These are phyloP conservation scores for Rhinoraja longicauda DNA, from an alignment of 2,797 vertebrate species.

Conservation along the genomic window DNA sequence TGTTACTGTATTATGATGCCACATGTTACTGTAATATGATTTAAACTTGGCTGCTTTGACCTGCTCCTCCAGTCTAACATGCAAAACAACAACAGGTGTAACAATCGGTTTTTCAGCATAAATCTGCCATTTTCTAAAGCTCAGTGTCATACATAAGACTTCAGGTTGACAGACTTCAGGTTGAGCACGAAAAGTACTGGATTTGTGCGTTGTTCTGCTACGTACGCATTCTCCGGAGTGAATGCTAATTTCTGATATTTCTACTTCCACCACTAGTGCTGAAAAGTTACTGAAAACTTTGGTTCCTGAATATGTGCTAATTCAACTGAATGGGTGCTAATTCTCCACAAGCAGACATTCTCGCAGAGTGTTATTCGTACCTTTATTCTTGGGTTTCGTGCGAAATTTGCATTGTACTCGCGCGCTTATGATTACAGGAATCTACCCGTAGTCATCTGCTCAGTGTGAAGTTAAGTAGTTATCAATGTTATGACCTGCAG, in stretches of 20 bases:
- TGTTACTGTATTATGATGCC: not conserved
- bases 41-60: not conserved
- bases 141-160: not conserved
- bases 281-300: not conserved
- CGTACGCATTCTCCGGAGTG: not conserved
- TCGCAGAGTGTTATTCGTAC: not conserved
- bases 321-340: not conserved
- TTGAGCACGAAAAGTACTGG: not conserved
- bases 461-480: not conserved
- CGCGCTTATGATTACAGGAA: not conserved
- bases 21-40: no score
- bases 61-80: not conserved
- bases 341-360: not conserved
- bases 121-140: not conserved
- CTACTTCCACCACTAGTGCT: not conserved
- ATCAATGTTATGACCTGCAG: not conserved
- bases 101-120: not conserved
- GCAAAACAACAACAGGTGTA: not conserved
- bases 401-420: not conserved
- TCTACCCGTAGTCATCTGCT: not conserved
- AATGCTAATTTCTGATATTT: not conserved
- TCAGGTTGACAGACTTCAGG: not conserved
- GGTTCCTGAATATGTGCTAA: no score
- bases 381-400: not conserved
- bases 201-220: not conserved